Evolutionary conservation across 2,888 invertebrate species (phyloP), one percentile per base, ranked within the genome.

Genomic region (Nomada hirtipes): DNA sequence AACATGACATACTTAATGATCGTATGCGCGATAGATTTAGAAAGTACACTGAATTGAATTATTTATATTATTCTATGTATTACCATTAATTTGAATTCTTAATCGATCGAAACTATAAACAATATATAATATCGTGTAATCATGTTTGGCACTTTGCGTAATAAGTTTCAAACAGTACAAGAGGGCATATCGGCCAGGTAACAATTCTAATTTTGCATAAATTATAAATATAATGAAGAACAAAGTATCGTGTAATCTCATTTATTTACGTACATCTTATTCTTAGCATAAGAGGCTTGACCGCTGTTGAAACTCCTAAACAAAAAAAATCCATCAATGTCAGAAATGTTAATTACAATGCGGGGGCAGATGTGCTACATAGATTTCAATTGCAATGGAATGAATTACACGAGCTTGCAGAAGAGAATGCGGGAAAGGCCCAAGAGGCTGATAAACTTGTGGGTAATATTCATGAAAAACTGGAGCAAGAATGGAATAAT

Each of bases 321-420:
- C 79, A 85, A 9, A 90, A 92, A 80, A 92, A 89, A 55, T 13
- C 78, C 11, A 57, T 61, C 3, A 91, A 89, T 75, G 7, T 55
- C 7, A 85, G 91, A 83, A 91, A 91, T 76, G 92, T 95, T 36
- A 95, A 95, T 92, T 94, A 94, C 69, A 95, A 96, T 90, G 96
- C 96, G 86, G 97, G 97, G 7, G 96, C 96, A 50, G 96, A 96
- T 83, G 94, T 97, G 81, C 93, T 97, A 65, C 95, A 96, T 83
- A 96, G 96, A 92, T 97, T 96, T 92, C 97, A 97, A 92, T 94
- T 95, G 64, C 94, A 96, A 82, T 97, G 97, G 97, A 95, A 95
- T 23, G 95, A 96, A 87, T 91, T 97, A 63, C 97, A 97, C 86
- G 95, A 95, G 83, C 94, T 96, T 78, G 96, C 96, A 1, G 97